phyloP scores from a whole-genome alignment of 2,113 vertebrate species.

The Syngnathus floridae region DNA sequence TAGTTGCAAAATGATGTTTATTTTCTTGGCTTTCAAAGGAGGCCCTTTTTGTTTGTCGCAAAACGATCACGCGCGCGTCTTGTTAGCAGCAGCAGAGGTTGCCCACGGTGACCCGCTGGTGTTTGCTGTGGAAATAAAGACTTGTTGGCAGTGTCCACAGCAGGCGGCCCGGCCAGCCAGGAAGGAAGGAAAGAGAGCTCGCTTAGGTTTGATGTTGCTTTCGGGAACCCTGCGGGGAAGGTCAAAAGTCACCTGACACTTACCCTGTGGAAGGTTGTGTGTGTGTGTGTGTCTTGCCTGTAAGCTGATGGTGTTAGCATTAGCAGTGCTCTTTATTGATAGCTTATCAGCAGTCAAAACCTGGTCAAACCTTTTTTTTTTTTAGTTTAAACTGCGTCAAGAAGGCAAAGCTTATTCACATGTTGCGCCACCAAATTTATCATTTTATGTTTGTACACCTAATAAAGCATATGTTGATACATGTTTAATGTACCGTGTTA shows the following conservation, averaged over 20 bases:
- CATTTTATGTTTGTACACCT: too few relatives aligned
- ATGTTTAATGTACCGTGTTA: too few relatives aligned
- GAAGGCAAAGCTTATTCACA: neutral
- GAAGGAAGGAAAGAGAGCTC: slow-evolving; percentile 20
- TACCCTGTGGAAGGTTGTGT: too few relatives aligned
- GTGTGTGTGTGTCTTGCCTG: neutral
- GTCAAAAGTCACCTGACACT: neutral
- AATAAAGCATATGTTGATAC: neutral
- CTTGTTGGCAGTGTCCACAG: slow-evolving; percentile 53
- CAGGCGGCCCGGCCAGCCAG: slow-evolving; percentile 4
- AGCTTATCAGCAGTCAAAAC: neutral
- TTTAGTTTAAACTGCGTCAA: neutral
- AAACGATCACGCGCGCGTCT: neutral
- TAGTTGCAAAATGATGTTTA: neutral
- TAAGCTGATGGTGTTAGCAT: neutral
- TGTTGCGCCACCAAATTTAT: neutral
- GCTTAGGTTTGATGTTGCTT: slow-evolving; percentile 35
- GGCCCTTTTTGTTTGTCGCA: too few relatives aligned
- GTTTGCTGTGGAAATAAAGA: slow-evolving; percentile 12
- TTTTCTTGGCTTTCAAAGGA: too few relatives aligned
- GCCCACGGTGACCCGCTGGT: neutral
- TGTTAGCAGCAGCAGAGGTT: neutral
- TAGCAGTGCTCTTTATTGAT: neutral
- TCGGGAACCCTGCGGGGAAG: slow-evolving; percentile 6
- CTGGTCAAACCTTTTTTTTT: neutral